phyloP scores from a whole-genome alignment of 2,888 invertebrate species.

The Neoascia interrupta region DNA sequence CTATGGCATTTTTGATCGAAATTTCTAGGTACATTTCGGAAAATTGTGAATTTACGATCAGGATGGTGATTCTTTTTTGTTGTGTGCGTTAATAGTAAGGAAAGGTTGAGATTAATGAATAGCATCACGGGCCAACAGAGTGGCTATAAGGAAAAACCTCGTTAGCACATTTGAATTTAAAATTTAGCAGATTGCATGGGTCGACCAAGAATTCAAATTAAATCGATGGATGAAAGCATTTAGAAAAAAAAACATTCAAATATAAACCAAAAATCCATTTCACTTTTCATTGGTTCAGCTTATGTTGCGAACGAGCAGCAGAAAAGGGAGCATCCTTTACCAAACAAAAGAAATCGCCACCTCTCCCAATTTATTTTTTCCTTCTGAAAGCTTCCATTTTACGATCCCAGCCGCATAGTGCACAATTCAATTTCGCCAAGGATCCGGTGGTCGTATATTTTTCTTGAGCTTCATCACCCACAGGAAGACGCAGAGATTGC shows the following conservation, averaged over 20 bases:
- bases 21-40: no score
- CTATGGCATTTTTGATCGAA: conserved; percentile 10
- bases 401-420: not conserved
- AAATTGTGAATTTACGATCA: no score
- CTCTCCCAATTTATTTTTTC: conserved; percentile 2
- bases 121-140: conserved; percentile 17
- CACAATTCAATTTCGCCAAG: conserved; percentile 41
- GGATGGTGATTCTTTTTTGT: no score
- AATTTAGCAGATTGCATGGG: no score
- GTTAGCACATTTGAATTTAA: no score
- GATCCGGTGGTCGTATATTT: conserved; percentile 8
- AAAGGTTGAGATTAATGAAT: conserved; percentile 33
- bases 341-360: not conserved
- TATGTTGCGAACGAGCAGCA: conserved; percentile 31
- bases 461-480: not conserved
- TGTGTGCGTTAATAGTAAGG: no score
- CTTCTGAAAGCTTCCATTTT: not conserved
- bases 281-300: conserved; percentile 20
- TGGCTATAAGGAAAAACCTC: conserved; percentile 24
- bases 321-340: not conserved
- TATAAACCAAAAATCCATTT: conserved; percentile 6
- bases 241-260: not conserved
- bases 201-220: no score
- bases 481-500: conserved; percentile 26
- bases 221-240: no score